phyloP scores from a whole-genome alignment of 2,113 vertebrate species.

The Oceanodroma tethys region DNA sequence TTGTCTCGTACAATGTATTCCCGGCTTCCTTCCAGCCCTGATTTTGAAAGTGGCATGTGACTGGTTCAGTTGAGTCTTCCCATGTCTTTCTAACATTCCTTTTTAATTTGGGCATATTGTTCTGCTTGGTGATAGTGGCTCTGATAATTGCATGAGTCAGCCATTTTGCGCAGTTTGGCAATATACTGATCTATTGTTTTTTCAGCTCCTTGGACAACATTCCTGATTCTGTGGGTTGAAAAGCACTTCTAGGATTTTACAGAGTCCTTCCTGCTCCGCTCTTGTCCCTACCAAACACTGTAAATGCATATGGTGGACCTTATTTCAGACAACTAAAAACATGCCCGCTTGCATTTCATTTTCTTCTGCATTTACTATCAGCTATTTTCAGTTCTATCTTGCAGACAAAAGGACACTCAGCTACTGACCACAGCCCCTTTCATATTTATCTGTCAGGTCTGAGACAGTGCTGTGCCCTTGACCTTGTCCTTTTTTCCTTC shows the following conservation, averaged over 20 bases:
- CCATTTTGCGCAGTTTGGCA: constrained; percentile 61
- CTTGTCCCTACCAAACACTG: neutral
- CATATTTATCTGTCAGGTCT: neutral
- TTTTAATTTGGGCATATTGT: constrained; percentile 64
- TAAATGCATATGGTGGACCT: neutral
- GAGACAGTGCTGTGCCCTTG: neutral
- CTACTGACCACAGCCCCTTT: neutral
- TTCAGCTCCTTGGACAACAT: neutral
- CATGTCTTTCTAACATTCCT: constrained; percentile 58
- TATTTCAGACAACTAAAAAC: neutral
- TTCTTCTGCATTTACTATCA: neutral
- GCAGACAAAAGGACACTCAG: neutral
- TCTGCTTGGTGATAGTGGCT: constrained; percentile 56
- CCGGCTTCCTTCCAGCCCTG: constrained; percentile 19
- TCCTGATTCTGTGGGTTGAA: constrained; percentile 17
- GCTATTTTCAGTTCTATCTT: neutral
- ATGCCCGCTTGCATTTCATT: neutral
- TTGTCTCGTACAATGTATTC: neutral
- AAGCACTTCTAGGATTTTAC: constrained; percentile 54
- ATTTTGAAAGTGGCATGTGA: constrained; percentile 58
- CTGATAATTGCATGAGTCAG: constrained; percentile 57
- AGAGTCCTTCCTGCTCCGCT: neutral
- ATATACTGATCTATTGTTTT: constrained; percentile 43
- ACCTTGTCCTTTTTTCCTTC: neutral
- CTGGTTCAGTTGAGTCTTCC: constrained; percentile 47